Evolutionary conservation across 2,113 vertebrate genomes (phyloP), one percentile per base, ranked within the genome.

Genomic region (Oreochromis tanganicae): DNA sequence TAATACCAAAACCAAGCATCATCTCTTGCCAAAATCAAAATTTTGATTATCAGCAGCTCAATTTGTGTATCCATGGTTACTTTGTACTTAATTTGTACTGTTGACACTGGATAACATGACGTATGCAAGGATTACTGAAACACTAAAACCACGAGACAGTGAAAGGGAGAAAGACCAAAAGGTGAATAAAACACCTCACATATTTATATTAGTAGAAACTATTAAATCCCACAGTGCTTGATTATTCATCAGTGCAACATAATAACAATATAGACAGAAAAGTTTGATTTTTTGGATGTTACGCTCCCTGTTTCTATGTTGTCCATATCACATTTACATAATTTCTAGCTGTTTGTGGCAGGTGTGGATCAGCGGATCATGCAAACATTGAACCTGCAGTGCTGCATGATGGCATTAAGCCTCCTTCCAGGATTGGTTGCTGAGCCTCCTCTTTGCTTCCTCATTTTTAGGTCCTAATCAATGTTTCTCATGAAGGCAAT

Each of bases 381-480:
- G 34, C 19, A 36, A 68, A 68, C 19, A 3, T 68, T 38, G 63
- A n/a, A 38, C 11, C 11, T 21, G 61, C 61, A n/a, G 59, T 63
- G 59, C 61, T 36, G 63, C 16, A 19, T 68, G 63, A 68, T 19
- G 63, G 63, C 63, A 36, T 21, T 68, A 68, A 68, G 36, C 36
- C 63, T 68, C 36, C 1, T 41, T n/a, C 34, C 11, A 1, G n/a
- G 17, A 21, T 38, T 38, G 61, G 61, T 38, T 66, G 34, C 61
- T 5, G 61, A 38, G 32, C 34, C 34, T 41, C 19, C 41, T 21
- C 43, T 14, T 24, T 41, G 36, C 36, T 5, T 71, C 36, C 36
- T 71, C 19, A 41, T 71, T 24, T 71, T 24, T 9, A 71, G 63
- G 36, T 71, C 63, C 12, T 71, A 71, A 43, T 71, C 63, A 41